Conservation (phyloP, 2,888 invertebrate species). For the Lumbricus terrestris region DNA sequence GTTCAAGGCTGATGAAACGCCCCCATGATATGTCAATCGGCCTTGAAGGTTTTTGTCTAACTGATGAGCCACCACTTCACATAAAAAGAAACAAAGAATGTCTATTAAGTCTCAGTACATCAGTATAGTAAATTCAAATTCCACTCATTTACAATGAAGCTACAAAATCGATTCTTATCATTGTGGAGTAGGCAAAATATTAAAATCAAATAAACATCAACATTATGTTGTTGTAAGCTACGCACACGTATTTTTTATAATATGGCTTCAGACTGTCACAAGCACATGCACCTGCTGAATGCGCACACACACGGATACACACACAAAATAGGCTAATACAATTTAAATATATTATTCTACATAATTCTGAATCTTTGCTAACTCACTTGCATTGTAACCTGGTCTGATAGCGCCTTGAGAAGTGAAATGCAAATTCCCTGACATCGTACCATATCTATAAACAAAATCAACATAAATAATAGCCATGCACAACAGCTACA, state of each 20-base stretch:
- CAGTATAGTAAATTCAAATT: background rate
- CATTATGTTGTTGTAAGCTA: background rate
- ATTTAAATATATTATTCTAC: background rate
- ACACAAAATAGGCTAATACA: background rate
- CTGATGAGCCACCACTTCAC: slow-evolving; percentile 71
- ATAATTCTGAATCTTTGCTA: background rate
- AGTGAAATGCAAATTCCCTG: slow-evolving; percentile 74
- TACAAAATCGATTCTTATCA: background rate
- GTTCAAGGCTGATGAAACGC: slow-evolving; percentile 72
- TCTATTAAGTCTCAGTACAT: background rate
- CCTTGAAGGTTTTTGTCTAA: slow-evolving; percentile 84
- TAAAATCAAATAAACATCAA: background rate
- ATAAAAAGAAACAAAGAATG: background rate
- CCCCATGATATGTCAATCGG: slow-evolving; percentile 79
- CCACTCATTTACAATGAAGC: background rate
- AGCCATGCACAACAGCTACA: background rate
- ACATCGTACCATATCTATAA: slow-evolving; percentile 64
- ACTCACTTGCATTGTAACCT: slow-evolving; percentile 72
- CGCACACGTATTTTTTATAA: background rate
- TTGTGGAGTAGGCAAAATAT: background rate
- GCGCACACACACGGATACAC: too few relatives aligned
- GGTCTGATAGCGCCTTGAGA: slow-evolving; percentile 72
- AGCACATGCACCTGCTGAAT: too few relatives aligned
- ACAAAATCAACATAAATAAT: background rate
- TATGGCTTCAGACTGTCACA: background rate